These are phyloP conservation scores for Australoheros facetus DNA, from an alignment of 2,797 vertebrate species.

Conservation along the genomic window DNA sequence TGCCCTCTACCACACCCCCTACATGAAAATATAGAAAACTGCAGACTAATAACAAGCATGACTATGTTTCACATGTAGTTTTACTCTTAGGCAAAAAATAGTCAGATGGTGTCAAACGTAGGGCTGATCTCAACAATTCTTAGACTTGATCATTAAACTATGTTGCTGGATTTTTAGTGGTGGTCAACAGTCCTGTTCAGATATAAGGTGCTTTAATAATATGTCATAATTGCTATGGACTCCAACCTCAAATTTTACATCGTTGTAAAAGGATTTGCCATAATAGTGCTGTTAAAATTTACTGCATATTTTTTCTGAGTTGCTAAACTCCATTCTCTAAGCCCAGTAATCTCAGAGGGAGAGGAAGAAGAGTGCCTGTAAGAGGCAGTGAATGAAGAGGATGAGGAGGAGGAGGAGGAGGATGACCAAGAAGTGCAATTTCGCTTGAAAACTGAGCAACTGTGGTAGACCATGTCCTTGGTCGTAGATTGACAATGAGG, in stretches of 20 bases:
- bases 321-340: neutral
- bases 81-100: slow-evolving; percentile 20
- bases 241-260: slow-evolving; percentile 7
- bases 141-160: slow-evolving; percentile 24
- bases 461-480: neutral
- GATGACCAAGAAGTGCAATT: no score
- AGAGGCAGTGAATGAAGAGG: neutral
- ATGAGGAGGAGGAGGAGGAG: no score
- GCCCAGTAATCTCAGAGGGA: neutral
- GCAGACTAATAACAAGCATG: slow-evolving; percentile 45
- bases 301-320: neutral
- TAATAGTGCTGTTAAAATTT: neutral
- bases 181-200: slow-evolving; percentile 6
- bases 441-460: no score
- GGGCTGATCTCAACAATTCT: slow-evolving; percentile 33
- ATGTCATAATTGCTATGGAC: slow-evolving; percentile 9
- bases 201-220: neutral
- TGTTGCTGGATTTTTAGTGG: slow-evolving; percentile 26
- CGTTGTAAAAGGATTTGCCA: slow-evolving; percentile 11
- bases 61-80: slow-evolving; percentile 39
- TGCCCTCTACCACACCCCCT: slow-evolving; percentile 62
- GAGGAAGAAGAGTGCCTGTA: neutral
- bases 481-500: neutral
- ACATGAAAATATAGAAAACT: slow-evolving; percentile 65
- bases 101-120: slow-evolving; percentile 11